Evolutionary conservation across 2,113 vertebrate genomes (phyloP).

Genomic region (Oxyruncus cristatus): DNA sequence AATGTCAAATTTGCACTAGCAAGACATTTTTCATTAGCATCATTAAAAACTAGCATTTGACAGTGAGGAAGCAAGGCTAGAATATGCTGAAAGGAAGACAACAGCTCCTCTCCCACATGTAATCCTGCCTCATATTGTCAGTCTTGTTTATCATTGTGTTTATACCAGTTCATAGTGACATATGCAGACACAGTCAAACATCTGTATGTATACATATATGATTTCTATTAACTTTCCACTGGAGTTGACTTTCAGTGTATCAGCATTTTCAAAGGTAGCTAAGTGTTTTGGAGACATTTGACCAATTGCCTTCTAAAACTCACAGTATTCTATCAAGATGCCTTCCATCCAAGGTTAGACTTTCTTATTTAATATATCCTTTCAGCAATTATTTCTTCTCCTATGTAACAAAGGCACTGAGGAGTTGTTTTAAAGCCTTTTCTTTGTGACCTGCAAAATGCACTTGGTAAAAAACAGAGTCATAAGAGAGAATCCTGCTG

Average conservation of each 20-base stretch:
- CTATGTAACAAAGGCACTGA: not conserved
- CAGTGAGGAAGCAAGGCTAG: not conserved
- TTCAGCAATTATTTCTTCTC: not conserved
- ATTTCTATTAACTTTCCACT: not conserved
- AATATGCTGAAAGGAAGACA: not conserved
- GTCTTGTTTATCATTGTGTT: not conserved
- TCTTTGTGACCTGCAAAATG: not conserved
- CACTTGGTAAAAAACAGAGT: not conserved
- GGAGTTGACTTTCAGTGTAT: not conserved
- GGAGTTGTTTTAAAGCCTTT: not conserved
- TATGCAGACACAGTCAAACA: not conserved
- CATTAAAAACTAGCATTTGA: not conserved
- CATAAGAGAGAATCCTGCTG: not conserved
- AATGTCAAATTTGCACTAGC: not conserved
- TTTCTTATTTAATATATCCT: not conserved
- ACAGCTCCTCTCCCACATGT: not conserved
- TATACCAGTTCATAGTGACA: not conserved
- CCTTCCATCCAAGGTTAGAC: not conserved
- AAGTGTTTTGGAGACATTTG: not conserved
- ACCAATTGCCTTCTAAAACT: not conserved
- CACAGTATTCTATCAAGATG: not conserved
- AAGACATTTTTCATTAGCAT: not conserved
- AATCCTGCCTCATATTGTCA: not conserved
- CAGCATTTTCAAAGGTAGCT: not conserved
- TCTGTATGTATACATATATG: not conserved